phyloP scores from a whole-genome alignment of 2,888 invertebrate species.

The Epirrhoe alternata region DNA sequence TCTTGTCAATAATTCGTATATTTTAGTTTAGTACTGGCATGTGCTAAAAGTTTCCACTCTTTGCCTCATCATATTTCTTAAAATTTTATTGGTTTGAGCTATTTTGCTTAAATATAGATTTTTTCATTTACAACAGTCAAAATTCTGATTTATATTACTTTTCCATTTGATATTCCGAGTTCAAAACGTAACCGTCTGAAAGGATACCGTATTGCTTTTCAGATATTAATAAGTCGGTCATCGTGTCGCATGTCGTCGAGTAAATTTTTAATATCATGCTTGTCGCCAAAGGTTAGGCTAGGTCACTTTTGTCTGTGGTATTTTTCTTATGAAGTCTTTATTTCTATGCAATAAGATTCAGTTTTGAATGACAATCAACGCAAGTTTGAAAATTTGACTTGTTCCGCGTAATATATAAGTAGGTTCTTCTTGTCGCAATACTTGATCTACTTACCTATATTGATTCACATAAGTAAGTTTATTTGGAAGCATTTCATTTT shows the following conservation, averaged over 20 bases:
- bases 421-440: conserved; percentile 1
- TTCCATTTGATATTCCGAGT: conserved; percentile 22
- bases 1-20: not conserved
- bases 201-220: conserved; percentile 11
- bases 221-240: conserved; percentile 39
- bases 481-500: not conserved
- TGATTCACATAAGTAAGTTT: not conserved
- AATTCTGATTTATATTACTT: not conserved
- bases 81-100: no score
- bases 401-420: not conserved
- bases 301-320: conserved; percentile 12
- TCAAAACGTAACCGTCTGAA: conserved; percentile 20
- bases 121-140: no score
- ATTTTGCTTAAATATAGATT: no score
- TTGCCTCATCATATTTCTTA: not conserved
- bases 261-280: conserved; percentile 33
- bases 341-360: conserved; percentile 12
- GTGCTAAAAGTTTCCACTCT: not conserved
- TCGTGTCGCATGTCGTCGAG: conserved; percentile 26
- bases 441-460: conserved; percentile 4
- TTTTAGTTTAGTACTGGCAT: no score
- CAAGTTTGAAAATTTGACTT: conserved; percentile 16
- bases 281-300: conserved; percentile 22
- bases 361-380: conserved; percentile 5
- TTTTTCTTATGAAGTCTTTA: conserved; percentile 9